Percentiles rank a stretch among this genome's conserved stretches.
phyloP scores from a whole-genome alignment of 2,797 vertebrate species.

The Pipistrellus pygmaeus region DNA sequence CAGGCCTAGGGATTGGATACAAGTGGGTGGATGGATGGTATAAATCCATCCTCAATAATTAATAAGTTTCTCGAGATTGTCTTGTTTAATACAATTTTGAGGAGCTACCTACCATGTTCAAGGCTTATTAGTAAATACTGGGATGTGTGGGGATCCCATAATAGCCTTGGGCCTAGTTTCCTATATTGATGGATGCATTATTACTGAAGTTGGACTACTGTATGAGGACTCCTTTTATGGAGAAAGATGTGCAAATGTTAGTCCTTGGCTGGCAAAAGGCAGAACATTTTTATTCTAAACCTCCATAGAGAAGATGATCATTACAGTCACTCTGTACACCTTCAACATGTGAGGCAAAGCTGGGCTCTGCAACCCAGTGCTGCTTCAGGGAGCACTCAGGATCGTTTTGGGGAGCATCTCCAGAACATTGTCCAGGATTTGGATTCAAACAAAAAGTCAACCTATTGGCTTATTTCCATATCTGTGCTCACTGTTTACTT shows the following conservation, averaged over 20 bases:
- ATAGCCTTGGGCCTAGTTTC: neutral
- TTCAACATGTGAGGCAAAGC: neutral
- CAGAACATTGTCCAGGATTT: neutral
- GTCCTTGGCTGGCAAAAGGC: slow-evolving; percentile 8
- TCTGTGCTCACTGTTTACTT: neutral
- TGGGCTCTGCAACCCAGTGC: neutral
- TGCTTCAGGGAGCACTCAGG: neutral
- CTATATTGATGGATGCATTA: neutral
- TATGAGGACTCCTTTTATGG: neutral
- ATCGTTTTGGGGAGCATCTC: neutral
- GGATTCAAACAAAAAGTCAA: neutral
- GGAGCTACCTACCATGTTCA: neutral
- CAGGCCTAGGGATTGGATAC: neutral
- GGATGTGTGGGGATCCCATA: neutral
- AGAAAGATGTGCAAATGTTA: neutral
- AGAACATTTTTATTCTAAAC: neutral
- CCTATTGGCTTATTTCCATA: neutral
- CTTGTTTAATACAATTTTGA: neutral
- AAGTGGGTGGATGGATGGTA: neutral
- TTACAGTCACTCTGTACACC: neutral
- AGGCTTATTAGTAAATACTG: neutral
- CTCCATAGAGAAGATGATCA: neutral
- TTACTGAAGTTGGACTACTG: neutral
- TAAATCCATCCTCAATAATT: neutral
- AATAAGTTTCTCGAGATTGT: neutral